Evolutionary conservation across 1,140 invertebrate genomes (phyloP).

Genomic region (Conus ventricosus): DNA sequence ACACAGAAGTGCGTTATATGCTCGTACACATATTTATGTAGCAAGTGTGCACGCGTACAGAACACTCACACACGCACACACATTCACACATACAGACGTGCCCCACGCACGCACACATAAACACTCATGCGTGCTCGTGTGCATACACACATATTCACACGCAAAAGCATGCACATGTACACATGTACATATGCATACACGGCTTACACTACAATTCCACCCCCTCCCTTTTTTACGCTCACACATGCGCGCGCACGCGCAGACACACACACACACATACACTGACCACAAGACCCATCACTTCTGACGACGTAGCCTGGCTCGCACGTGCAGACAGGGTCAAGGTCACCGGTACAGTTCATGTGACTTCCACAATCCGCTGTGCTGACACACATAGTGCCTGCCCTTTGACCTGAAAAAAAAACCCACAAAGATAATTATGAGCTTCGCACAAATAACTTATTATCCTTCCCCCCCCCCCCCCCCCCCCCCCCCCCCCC

Average conservation of each 20-base stretch:
- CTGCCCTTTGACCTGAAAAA: not conserved
- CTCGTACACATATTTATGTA: too few species aligned
- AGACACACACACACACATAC: not conserved
- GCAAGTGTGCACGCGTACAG: not conserved
- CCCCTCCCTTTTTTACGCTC: too few species aligned
- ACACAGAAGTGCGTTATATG: too few species aligned
- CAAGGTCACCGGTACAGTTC: conserved; percentile 19
- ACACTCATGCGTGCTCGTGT: not conserved
- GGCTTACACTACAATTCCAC: too few species aligned
- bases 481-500: too few species aligned
- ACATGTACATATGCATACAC: not conserved
- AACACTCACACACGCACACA: not conserved
- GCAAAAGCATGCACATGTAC: not conserved
- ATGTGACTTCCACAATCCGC: not conserved
- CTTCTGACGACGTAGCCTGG: not conserved
- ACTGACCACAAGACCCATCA: conserved; percentile 22
- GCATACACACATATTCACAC: not conserved
- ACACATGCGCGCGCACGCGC: too few species aligned
- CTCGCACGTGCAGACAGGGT: not conserved
- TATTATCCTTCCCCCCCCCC: too few species aligned
- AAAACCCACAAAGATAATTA: too few species aligned
- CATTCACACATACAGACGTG: not conserved
- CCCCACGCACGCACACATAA: not conserved
- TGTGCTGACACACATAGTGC: not conserved
- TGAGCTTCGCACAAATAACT: too few species aligned